Evolutionary conservation across 1,140 invertebrate genomes (phyloP).

Genomic region (Galleria mellonella): DNA sequence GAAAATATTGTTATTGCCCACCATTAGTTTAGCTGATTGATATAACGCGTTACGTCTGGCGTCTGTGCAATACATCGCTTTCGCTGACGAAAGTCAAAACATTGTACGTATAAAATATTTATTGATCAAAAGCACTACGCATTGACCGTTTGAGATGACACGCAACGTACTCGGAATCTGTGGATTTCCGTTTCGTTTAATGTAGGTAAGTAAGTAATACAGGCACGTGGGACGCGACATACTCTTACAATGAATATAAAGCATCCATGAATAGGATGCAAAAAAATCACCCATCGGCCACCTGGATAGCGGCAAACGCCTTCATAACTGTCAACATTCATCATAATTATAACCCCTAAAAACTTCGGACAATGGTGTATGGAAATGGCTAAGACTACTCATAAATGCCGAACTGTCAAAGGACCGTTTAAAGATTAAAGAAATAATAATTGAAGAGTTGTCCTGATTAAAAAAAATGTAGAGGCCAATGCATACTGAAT

Average conservation of each 20-base stretch:
- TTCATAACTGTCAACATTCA: slow-evolving; percentile 25
- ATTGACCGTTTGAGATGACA: not conserved
- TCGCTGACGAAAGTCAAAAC: slow-evolving; percentile 52
- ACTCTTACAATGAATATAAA: not conserved
- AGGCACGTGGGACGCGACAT: slow-evolving; percentile 1
- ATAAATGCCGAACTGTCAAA: slow-evolving; percentile 1
- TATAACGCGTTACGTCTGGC: slow-evolving; percentile 30
- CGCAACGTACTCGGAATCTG: slow-evolving; percentile 1
- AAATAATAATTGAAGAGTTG: not conserved
- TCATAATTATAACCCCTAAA: slow-evolving; percentile 19
- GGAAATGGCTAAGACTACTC: slow-evolving; percentile 20
- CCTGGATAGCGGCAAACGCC: slow-evolving; percentile 19
- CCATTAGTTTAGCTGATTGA: slow-evolving; percentile 49
- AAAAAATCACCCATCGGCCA: slow-evolving; percentile 17
- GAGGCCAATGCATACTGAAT: slow-evolving; percentile 31
- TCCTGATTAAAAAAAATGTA: slow-evolving; percentile 14
- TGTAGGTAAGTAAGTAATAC: slow-evolving; percentile 1
- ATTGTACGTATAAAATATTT: slow-evolving; percentile 16
- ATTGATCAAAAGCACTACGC: slow-evolving; percentile 2
- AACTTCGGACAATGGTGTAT: not conserved
- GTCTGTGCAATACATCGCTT: slow-evolving; percentile 47
- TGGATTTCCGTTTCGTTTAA: slow-evolving; percentile 1
- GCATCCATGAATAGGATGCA: not conserved
- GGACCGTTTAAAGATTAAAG: not conserved
- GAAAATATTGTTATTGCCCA: slow-evolving; percentile 53